Conservation (phyloP, 2,113 vertebrate species). For the Hydrochoerus hydrochaeris region DNA sequence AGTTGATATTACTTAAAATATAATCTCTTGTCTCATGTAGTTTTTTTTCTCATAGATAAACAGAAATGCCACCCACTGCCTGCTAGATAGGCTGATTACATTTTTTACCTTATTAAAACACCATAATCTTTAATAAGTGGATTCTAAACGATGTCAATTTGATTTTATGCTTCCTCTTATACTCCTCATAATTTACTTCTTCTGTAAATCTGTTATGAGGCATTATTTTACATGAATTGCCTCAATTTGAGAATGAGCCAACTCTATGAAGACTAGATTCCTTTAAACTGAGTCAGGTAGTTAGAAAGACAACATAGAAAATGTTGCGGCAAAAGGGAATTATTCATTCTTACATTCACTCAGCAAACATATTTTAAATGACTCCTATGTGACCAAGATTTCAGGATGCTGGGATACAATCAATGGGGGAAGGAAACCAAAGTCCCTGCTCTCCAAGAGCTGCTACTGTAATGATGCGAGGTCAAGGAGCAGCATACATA, state of each 20-base stretch:
- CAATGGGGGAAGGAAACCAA: neutral
- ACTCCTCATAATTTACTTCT: conserved; percentile 64
- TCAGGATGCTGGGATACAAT: neutral
- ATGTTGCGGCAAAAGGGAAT: neutral
- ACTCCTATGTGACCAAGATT: neutral
- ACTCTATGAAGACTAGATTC: neutral
- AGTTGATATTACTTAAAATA: conserved; percentile 46
- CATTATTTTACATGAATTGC: neutral
- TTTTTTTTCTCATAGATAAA: conserved; percentile 56
- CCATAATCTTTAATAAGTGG: conserved; percentile 73
- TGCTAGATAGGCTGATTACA: conserved; percentile 34
- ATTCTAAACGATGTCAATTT: conserved; percentile 62
- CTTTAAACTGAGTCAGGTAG: neutral
- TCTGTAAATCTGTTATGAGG: conserved; percentile 26
- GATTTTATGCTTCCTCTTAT: conserved; percentile 69
- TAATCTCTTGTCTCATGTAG: conserved; percentile 13
- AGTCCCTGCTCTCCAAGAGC: neutral
- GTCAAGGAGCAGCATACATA: neutral
- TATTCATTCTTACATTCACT: neutral
- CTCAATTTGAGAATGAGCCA: neutral
- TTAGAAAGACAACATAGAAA: neutral
- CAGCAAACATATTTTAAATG: neutral
- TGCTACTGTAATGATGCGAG: neutral
- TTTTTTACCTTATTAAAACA: conserved; percentile 70
- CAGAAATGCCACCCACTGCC: conserved; percentile 61